Conservation (phyloP, 2,113 vertebrate genomes). For the Rhinolophus sinicus region DNA sequence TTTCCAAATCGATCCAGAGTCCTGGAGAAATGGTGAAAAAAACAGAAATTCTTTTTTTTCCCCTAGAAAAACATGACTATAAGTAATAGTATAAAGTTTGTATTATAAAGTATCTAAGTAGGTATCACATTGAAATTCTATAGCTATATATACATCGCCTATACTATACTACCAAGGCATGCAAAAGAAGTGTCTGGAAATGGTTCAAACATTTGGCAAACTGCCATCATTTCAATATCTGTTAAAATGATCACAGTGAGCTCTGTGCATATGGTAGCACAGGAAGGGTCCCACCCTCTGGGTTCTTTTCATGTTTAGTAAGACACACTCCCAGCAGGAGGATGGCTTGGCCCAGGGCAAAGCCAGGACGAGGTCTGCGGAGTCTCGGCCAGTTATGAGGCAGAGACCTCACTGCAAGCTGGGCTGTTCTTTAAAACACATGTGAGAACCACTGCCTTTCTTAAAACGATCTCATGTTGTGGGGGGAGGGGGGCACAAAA, state of each 20-base stretch:
- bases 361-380: neutral
- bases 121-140: neutral
- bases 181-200: neutral
- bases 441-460: neutral
- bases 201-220: neutral
- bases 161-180: neutral
- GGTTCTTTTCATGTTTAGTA: neutral
- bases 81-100: conserved; percentile 12
- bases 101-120: neutral
- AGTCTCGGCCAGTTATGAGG: neutral
- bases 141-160: neutral
- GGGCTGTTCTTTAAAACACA: conserved; percentile 20
- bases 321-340: neutral
- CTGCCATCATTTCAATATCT: neutral
- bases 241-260: neutral
- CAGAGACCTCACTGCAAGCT: neutral
- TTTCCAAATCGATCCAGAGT: conserved; percentile 97
- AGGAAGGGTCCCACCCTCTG: neutral
- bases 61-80: neutral
- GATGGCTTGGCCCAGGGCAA: neutral
- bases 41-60: neutral
- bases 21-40: conserved; percentile 85
- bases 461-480: conserved; percentile 11
- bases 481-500: neutral
- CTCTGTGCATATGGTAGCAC: neutral